These are phyloP conservation scores for Gulo gulo DNA, from an alignment of 2,113 vertebrate species.

Conservation along the genomic window DNA sequence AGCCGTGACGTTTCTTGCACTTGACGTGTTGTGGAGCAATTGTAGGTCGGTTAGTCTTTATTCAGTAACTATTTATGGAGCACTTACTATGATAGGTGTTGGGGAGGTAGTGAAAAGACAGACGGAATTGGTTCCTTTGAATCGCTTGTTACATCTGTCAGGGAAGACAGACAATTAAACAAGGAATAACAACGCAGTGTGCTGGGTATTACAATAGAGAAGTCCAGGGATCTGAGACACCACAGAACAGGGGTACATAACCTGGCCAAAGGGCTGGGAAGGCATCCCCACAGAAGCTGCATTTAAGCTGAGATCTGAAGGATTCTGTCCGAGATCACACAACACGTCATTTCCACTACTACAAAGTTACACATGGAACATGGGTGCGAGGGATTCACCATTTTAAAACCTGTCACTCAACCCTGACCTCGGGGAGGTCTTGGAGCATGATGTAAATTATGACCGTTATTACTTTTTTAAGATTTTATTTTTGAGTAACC, in stretches of 20 bases:
- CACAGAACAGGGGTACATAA: background rate
- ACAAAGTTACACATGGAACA: background rate
- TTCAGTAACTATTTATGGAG: background rate
- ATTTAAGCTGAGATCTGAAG: background rate
- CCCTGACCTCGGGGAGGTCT: background rate
- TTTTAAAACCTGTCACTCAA: background rate
- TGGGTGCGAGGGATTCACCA: accelerated
- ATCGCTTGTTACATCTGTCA: background rate
- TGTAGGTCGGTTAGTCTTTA: background rate
- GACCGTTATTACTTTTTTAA: background rate
- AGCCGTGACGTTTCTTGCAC: background rate
- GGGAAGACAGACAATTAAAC: background rate
- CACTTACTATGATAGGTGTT: background rate
- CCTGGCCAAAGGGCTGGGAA: background rate
- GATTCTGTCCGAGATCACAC: background rate
- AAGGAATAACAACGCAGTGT: background rate
- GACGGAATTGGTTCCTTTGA: background rate
- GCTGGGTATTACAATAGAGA: background rate
- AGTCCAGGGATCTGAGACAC: background rate
- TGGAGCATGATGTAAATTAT: background rate
- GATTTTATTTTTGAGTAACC: background rate
- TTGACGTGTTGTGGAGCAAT: background rate
- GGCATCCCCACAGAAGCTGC: background rate
- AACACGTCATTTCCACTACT: background rate
- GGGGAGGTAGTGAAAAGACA: background rate